phyloP scores from a whole-genome alignment of 2,888 invertebrate species.

The Lamellibrachia columna region DNA sequence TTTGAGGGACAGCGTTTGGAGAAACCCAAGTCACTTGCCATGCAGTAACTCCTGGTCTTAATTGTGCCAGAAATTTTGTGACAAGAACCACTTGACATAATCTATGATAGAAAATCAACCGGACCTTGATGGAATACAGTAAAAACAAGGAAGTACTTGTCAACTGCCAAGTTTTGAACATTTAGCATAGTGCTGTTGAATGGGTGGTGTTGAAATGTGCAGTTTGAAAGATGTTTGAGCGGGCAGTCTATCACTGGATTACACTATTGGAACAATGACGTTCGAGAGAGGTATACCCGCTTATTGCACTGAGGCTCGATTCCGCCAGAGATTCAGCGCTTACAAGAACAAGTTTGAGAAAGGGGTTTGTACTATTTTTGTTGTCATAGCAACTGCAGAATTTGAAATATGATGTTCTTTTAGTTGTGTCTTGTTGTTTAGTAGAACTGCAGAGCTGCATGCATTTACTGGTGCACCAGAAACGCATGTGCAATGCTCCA shows the following conservation, averaged over 20 bases:
- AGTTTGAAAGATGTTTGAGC: neutral
- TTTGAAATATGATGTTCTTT: neutral
- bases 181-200: neutral
- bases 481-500: no score
- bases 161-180: neutral
- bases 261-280: neutral
- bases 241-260: neutral
- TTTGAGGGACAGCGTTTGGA: constrained; percentile 6
- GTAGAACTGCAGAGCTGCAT: no score
- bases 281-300: neutral
- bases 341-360: constrained; percentile 16
- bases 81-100: neutral
- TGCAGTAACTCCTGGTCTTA: neutral
- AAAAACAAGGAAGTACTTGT: constrained; percentile 14
- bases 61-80: neutral
- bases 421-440: no score
- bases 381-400: neutral
- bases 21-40: neutral
- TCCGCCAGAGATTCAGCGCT: neutral
- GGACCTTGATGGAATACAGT: neutral
- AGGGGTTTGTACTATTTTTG: neutral
- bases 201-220: neutral
- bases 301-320: neutral
- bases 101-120: neutral
- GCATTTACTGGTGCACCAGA: no score